These are phyloP conservation scores for Corythornis leucogaster DNA, from an alignment of 2,797 vertebrate genomes.

Conservation along the genomic window DNA sequence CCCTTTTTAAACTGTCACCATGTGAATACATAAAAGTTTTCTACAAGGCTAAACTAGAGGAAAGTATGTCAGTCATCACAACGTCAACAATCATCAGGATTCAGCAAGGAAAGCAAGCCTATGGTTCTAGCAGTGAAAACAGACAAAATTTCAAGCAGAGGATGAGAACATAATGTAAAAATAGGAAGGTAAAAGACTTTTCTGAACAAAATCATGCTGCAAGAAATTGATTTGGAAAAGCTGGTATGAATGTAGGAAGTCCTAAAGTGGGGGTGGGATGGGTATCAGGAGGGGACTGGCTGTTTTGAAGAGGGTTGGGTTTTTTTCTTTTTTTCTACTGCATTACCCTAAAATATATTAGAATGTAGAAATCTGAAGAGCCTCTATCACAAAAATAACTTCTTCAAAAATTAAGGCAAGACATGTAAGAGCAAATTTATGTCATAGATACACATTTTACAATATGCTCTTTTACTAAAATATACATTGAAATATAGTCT, in stretches of 20 bases:
- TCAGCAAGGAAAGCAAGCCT: neutral
- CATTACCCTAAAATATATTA: neutral
- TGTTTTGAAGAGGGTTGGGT: neutral
- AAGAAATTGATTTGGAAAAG: neutral
- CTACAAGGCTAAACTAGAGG: neutral
- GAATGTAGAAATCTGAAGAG: too few relatives aligned
- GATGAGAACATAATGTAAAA: neutral
- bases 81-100: neutral
- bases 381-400: neutral
- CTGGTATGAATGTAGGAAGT: neutral
- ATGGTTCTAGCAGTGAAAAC: neutral
- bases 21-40: neutral
- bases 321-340: neutral
- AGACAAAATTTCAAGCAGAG: neutral
- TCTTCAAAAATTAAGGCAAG: neutral
- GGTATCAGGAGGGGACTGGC: neutral
- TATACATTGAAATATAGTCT: neutral
- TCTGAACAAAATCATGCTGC: neutral
- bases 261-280: neutral
- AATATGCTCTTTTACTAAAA: neutral
- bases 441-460: neutral
- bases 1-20: conserved; percentile 1
- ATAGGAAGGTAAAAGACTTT: neutral
- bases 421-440: neutral
- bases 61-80: neutral